Percentiles rank a stretch among this genome's conserved stretches.
Evolutionary conservation across 2,797 vertebrate genomes (phyloP).

Genomic region (Luscinia luscinia): DNA sequence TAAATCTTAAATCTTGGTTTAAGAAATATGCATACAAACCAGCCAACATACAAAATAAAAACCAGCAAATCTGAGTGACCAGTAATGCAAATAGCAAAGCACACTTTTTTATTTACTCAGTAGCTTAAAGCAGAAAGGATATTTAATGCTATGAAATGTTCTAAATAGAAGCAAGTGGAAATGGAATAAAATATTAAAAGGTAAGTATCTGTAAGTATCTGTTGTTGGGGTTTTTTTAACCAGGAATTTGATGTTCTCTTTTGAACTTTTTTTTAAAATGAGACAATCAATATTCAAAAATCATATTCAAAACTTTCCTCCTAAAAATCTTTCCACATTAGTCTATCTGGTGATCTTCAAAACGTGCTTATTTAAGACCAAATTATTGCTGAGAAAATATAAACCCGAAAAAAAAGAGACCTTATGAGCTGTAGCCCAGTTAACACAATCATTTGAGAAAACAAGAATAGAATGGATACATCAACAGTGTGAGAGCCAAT

Average conservation of each 20-base stretch:
- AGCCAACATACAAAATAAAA: constrained; percentile 25
- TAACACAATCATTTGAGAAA: constrained; percentile 34
- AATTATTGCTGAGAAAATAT: constrained; percentile 20
- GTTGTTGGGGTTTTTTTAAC: neutral
- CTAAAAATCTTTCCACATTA: neutral
- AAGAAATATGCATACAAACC: constrained; percentile 24
- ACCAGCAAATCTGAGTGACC: neutral
- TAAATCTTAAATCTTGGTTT: constrained; percentile 51
- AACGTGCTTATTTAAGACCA: constrained; percentile 8
- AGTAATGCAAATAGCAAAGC: neutral
- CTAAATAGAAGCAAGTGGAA: constrained; percentile 26
- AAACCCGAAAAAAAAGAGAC: neutral
- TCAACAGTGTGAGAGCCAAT: constrained; percentile 1
- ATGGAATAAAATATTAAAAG: neutral
- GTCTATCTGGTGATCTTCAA: neutral
- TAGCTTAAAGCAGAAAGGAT: neutral
- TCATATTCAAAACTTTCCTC: neutral
- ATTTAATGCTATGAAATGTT: constrained; percentile 19
- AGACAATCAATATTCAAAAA: neutral
- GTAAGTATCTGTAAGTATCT: neutral
- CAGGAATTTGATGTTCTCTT: neutral
- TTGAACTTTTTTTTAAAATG: neutral
- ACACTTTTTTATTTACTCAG: neutral
- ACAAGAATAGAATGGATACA: constrained; percentile 1
- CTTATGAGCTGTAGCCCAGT: neutral